Evolutionary conservation across 2,797 vertebrate species (phyloP).

Genomic region (Syndactyla subalaris): DNA sequence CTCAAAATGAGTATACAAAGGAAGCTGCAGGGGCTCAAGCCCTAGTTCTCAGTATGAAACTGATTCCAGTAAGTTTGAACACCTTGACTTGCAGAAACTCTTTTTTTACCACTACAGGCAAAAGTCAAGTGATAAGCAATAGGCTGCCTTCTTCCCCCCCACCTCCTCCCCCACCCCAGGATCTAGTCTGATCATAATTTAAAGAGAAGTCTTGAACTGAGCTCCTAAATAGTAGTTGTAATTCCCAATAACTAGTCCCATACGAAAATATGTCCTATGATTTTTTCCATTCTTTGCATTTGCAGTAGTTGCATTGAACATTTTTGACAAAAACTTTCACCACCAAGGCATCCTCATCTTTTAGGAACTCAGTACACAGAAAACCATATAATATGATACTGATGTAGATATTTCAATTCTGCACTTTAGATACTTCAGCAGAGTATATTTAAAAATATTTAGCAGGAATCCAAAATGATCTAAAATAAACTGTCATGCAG

Average conservation of each 20-base stretch:
- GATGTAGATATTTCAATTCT: not conserved
- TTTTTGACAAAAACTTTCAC: not conserved
- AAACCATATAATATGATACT: not conserved
- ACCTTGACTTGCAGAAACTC: not conserved
- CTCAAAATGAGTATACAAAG: not conserved
- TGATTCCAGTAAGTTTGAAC: not conserved
- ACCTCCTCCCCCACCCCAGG: too few species aligned
- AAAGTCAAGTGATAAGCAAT: not conserved
- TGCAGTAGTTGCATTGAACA: not conserved
- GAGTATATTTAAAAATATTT: not conserved
- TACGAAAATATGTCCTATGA: not conserved
- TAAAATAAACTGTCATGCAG: not conserved
- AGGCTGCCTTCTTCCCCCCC: too few species aligned
- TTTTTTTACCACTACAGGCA: not conserved
- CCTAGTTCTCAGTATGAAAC: not conserved
- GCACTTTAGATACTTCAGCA: not conserved
- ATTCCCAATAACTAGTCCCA: not conserved
- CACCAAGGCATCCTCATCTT: not conserved
- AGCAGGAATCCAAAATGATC: not conserved
- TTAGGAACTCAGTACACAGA: not conserved
- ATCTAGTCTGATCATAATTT: not conserved
- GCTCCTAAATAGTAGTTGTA: not conserved
- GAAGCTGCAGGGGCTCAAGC: not conserved
- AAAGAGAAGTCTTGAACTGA: not conserved
- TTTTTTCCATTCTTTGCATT: not conserved